Evolutionary conservation across 1,140 invertebrate genomes (phyloP), one percentile per base, ranked within the genome.

Genomic region (Cylas formicarius): DNA sequence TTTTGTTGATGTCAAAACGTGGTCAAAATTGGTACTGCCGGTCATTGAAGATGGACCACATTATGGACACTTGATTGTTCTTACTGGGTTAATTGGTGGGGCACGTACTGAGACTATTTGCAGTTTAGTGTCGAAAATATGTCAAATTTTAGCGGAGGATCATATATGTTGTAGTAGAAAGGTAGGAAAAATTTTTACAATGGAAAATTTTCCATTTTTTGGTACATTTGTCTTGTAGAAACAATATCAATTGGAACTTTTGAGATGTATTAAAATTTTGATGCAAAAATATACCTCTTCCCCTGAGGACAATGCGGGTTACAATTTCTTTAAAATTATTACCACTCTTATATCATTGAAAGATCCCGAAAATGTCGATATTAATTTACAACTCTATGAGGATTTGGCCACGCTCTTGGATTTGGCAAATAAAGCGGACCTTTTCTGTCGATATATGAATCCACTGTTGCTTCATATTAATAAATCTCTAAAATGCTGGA

Each of bases 1-100:
- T 48, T 85, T 84, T 66, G 71, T 84, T 23, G 68, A 66, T 9
- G 66, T 71, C 2, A 60, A 69, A 21, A 61, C 60, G 4, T 75
- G 69, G 51, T 72, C 66, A 28, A 61, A 69, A 14, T 50, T 77
- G 4, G 58, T 78, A 8, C 44, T 75, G 16, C 69, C 72, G 13
- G 65, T 63, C 16, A 48, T 78, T 9, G 65, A 72, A 37, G 68
- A 72, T 21, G 61, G 59, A 29, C 52, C 64, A 8, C 71, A 69
- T 38, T 55, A 56, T 46, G 74, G 75, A n/a, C 71, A 75, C 48
- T 53, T 78, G 3, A 57, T 52, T 39, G 60, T 76, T 34, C 65
- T 77, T 33, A 57, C 69, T n/a, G 62, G 57, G 2, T 61, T 78
- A 42, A 49, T 78, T 24, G 62, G 56, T 50, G 70, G 72, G 18